phyloP scores from a whole-genome alignment of 2,797 vertebrate genomes.

The Syndactyla subalaris region DNA sequence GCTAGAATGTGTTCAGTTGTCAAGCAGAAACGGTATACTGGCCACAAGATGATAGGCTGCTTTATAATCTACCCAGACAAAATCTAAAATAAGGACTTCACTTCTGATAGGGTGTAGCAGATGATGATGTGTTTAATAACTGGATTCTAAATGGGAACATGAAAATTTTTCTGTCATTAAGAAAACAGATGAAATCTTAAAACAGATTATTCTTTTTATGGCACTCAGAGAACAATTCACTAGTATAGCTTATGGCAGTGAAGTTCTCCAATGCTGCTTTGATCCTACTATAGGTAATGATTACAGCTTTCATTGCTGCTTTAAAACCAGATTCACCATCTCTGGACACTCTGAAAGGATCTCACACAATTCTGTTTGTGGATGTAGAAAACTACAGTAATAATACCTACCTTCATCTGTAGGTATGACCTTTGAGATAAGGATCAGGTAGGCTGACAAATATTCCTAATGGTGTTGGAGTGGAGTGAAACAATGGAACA shows the following conservation, averaged over 20 bases:
- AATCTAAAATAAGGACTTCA: neutral
- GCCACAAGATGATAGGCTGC: neutral
- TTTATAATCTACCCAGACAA: neutral
- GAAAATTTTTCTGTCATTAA: neutral
- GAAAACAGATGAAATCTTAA: neutral
- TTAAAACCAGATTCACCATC: neutral
- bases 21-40: neutral
- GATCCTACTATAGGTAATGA: neutral
- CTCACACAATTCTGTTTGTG: neutral
- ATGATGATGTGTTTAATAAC: neutral
- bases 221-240: neutral
- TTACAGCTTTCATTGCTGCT: neutral
- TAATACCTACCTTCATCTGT: neutral
- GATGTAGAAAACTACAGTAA: neutral
- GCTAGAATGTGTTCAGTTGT: neutral
- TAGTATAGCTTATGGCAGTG: neutral
- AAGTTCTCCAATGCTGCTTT: neutral
- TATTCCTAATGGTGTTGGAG: neutral
- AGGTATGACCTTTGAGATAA: neutral
- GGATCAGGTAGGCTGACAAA: neutral
- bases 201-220: rapidly evolving
- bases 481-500: neutral
- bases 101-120: neutral
- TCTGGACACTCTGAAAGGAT: neutral
- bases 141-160: neutral